Evolutionary conservation across 1,140 invertebrate genomes (phyloP).

Genomic region (Drosophila elegans): DNA sequence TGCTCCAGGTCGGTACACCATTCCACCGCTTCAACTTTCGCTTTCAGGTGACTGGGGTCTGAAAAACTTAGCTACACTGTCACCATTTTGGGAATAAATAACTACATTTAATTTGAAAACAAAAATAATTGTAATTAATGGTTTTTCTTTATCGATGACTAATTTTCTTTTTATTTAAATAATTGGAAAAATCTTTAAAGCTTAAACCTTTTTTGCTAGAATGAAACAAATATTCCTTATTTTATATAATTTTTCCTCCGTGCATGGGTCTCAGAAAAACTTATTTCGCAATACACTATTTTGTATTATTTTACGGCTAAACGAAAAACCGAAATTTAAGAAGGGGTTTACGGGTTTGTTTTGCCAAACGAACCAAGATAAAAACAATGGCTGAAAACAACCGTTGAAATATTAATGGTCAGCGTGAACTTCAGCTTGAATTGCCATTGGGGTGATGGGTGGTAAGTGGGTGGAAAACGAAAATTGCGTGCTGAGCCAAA

Average conservation of each 20-base stretch:
- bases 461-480: slow-evolving; percentile 11
- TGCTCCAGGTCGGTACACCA: slow-evolving; percentile 34
- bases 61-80: slow-evolving; percentile 4
- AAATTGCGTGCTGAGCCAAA: slow-evolving; percentile 52
- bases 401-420: slow-evolving; percentile 64
- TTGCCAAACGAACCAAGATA: slow-evolving; percentile 45
- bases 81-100: too few species aligned
- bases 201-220: too few species aligned
- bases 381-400: slow-evolving; percentile 40
- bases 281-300: slow-evolving; percentile 36
- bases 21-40: background rate
- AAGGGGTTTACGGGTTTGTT: slow-evolving; percentile 35
- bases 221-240: too few species aligned
- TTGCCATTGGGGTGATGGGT: background rate
- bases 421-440: slow-evolving; percentile 37
- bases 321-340: slow-evolving; percentile 27
- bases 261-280: slow-evolving; percentile 21
- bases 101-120: too few species aligned
- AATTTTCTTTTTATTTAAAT: too few species aligned
- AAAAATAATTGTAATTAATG: too few species aligned
- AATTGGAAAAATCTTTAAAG: too few species aligned
- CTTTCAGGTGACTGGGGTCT: slow-evolving; percentile 1
- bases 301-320: slow-evolving; percentile 35
- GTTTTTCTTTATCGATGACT: too few species aligned
- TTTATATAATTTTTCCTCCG: background rate